These are phyloP conservation scores for Oxycera nigricornis DNA, from an alignment of 2,888 invertebrate genomes.

Conservation along the genomic window DNA sequence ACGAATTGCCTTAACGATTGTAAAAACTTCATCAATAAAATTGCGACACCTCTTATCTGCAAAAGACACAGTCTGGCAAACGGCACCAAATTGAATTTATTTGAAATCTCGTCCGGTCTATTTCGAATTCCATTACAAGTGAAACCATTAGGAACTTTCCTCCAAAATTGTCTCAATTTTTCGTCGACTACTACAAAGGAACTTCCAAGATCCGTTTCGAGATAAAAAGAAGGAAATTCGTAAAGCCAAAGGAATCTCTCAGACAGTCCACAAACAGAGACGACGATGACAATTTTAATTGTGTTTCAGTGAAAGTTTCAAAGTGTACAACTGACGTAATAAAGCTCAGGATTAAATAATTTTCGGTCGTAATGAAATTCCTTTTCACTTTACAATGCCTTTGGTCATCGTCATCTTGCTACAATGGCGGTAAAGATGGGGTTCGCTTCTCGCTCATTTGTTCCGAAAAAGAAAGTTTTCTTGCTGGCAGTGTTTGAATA, in stretches of 20 bases:
- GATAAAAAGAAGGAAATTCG: background rate
- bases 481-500: too few relatives aligned
- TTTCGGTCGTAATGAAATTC: slow-evolving; percentile 9
- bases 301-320: slow-evolving; percentile 2
- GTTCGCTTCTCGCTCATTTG: too few relatives aligned
- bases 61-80: background rate
- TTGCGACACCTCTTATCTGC: background rate
- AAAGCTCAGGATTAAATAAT: background rate
- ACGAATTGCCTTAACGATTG: background rate
- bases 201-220: background rate
- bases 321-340: background rate
- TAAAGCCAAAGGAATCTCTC: background rate
- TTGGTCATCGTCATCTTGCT: slow-evolving; percentile 10
- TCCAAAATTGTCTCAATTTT: too few relatives aligned
- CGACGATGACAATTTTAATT: slow-evolving; percentile 17
- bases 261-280: slow-evolving; percentile 12
- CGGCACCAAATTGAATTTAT: background rate
- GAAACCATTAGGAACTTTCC: too few relatives aligned
- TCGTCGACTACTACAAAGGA: too few relatives aligned
- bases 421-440: too few relatives aligned
- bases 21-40: background rate
- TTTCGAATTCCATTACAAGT: too few relatives aligned
- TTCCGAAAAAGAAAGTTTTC: too few relatives aligned
- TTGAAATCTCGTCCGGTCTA: too few relatives aligned
- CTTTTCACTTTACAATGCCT: background rate